These are phyloP conservation scores for Drosophila tsacasi DNA, from an alignment of 1,140 invertebrate genomes.

Conservation along the genomic window DNA sequence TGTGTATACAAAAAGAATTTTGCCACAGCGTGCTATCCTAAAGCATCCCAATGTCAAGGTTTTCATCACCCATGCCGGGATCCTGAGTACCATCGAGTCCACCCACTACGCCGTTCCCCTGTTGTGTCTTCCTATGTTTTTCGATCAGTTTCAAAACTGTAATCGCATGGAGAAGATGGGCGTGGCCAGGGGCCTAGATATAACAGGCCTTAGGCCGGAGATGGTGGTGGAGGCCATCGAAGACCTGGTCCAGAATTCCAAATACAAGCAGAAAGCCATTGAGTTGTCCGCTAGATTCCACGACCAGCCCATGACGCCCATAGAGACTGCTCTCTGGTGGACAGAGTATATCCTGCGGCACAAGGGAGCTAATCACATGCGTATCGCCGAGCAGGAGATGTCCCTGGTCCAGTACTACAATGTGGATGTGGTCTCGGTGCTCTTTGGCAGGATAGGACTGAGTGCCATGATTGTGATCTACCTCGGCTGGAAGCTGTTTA, in stretches of 20 bases:
- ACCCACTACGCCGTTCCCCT: slow-evolving; percentile 64
- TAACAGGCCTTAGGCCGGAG: slow-evolving; percentile 7
- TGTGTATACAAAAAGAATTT: slow-evolving; percentile 87
- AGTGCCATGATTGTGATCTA: slow-evolving; percentile 38
- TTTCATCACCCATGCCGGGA: slow-evolving; percentile 87
- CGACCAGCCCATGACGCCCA: slow-evolving; percentile 86
- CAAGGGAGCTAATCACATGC: slow-evolving; percentile 82
- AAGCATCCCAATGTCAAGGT: slow-evolving; percentile 84
- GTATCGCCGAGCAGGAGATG: slow-evolving; percentile 80
- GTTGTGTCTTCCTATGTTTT: slow-evolving; percentile 56
- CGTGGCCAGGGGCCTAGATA: slow-evolving; percentile 79
- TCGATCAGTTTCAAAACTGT: slow-evolving; percentile 59
- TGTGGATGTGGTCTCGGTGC: slow-evolving; percentile 50
- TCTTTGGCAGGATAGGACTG: slow-evolving; percentile 60
- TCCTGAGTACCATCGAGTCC: slow-evolving; percentile 85
- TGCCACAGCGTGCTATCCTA: slow-evolving; percentile 86
- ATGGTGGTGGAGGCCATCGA: slow-evolving; percentile 7
- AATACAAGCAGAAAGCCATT: slow-evolving; percentile 30
- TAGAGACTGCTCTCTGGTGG: slow-evolving; percentile 88
- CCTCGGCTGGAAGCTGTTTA: slow-evolving; percentile 35
- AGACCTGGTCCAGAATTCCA: slow-evolving; percentile 32
- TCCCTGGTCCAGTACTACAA: slow-evolving; percentile 69
- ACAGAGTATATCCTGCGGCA: slow-evolving; percentile 87
- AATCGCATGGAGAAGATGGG: slow-evolving; percentile 85
- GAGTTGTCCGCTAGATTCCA: slow-evolving; percentile 85